phyloP scores from a whole-genome alignment of 2,113 vertebrate genomes.

The Sylvia atricapilla region DNA sequence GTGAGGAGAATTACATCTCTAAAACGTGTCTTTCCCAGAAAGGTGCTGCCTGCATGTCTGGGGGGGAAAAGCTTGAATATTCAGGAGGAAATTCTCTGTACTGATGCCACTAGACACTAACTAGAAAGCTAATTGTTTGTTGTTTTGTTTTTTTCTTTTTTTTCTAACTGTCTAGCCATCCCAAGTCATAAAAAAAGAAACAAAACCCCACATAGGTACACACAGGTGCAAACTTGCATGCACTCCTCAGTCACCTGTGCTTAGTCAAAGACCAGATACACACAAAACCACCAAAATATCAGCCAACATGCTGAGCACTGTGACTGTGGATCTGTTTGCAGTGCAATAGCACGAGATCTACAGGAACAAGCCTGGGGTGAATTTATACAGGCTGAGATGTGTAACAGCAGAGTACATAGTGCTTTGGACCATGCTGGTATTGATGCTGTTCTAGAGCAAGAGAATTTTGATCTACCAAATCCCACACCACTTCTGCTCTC shows the following conservation, averaged over 20 bases:
- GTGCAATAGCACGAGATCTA: neutral
- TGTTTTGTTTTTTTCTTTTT: neutral
- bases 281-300: neutral
- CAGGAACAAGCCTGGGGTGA: neutral
- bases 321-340: neutral
- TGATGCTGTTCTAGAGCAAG: neutral
- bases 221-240: neutral
- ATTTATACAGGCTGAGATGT: neutral
- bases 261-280: neutral
- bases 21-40: neutral
- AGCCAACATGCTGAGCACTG: neutral
- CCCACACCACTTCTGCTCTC: neutral
- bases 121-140: neutral
- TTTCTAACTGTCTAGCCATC: neutral
- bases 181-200: neutral
- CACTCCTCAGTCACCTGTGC: neutral
- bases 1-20: neutral
- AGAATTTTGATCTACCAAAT: neutral
- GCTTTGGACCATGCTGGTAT: neutral
- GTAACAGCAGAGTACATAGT: rapidly evolving
- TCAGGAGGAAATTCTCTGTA: neutral
- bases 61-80: neutral
- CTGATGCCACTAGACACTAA: neutral
- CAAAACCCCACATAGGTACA: rapidly evolving
- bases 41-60: neutral